phyloP scores from a whole-genome alignment of 2,113 vertebrate genomes.

The Rhinopomastus cyanomelas region DNA sequence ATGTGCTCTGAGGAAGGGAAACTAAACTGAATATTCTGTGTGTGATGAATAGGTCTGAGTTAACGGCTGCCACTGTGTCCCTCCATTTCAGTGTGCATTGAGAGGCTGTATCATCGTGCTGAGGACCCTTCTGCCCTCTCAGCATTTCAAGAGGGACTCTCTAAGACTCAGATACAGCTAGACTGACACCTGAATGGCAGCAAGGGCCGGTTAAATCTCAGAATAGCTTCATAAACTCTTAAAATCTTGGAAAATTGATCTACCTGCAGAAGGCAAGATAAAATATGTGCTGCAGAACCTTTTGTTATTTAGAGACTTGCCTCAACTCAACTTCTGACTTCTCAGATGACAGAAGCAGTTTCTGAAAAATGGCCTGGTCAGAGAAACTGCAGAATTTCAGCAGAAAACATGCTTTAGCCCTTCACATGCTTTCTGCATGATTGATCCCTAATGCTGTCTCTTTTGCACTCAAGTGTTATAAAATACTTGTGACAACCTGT shows the following conservation, averaged over 20 bases:
- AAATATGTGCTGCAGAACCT: not conserved
- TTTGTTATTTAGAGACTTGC: not conserved
- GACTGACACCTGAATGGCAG: not conserved
- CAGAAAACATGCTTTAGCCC: not conserved
- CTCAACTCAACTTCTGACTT: not conserved
- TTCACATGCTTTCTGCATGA: not conserved
- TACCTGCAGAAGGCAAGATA: not conserved
- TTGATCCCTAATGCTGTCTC: not conserved
- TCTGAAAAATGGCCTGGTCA: not conserved
- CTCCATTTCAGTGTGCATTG: not conserved
- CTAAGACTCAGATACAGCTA: not conserved
- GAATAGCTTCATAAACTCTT: not conserved
- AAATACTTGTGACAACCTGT: not conserved
- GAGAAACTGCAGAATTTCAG: not conserved
- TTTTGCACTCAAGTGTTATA: not conserved
- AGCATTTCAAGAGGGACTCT: not conserved
- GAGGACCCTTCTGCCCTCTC: not conserved
- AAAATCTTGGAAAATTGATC: not conserved
- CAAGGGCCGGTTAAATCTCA: not conserved
- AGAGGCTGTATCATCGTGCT: not conserved
- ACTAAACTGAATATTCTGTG: accelerated
- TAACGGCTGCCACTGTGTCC: not conserved
- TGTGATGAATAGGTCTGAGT: not conserved
- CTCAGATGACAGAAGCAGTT: not conserved
- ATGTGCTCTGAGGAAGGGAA: accelerated